A percentile compares a stretch with the other conserved stretches of the same genome.
phyloP scores from a whole-genome alignment of 2,113 vertebrate genomes.

The Nothocercus julius region DNA sequence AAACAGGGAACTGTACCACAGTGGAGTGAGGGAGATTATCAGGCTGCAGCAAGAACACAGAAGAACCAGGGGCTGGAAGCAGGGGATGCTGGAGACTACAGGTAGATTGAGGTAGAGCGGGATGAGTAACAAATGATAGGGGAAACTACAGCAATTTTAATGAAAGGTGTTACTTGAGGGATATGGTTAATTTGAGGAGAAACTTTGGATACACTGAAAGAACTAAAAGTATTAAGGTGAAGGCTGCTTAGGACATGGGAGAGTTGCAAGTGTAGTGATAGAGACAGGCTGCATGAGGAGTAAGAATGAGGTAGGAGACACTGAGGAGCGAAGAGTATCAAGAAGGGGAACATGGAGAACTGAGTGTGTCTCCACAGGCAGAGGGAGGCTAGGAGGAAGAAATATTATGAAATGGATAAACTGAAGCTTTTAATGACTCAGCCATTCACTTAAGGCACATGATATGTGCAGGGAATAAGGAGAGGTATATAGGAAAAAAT shows the following conservation, averaged over 20 bases:
- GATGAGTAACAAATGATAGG: background rate
- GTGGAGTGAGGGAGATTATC: fast-evolving
- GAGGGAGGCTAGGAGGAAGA: background rate
- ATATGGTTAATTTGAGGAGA: background rate
- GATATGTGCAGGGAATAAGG: background rate
- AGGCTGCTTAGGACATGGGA: background rate
- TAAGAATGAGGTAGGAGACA: background rate
- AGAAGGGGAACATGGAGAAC: fast-evolving
- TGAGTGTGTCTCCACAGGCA: background rate
- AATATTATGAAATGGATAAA: fast-evolving
- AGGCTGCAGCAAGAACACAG: fast-evolving
- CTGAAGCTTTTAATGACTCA: background rate
- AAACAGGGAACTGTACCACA: background rate
- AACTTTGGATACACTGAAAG: background rate
- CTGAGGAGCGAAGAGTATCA: background rate
- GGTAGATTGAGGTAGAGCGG: background rate
- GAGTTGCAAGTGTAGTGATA: background rate
- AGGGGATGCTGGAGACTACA: fast-evolving
- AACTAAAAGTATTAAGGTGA: background rate
- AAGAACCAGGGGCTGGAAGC: background rate
- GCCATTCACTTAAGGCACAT: background rate
- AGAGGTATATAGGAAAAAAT: background rate
- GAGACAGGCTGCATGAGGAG: fast-evolving
- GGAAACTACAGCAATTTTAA: background rate
- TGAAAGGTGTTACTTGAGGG: background rate